Base-by-base conservation (phyloP, 2,888 invertebrate species). In the Dolichopus griseipennis region DNA sequence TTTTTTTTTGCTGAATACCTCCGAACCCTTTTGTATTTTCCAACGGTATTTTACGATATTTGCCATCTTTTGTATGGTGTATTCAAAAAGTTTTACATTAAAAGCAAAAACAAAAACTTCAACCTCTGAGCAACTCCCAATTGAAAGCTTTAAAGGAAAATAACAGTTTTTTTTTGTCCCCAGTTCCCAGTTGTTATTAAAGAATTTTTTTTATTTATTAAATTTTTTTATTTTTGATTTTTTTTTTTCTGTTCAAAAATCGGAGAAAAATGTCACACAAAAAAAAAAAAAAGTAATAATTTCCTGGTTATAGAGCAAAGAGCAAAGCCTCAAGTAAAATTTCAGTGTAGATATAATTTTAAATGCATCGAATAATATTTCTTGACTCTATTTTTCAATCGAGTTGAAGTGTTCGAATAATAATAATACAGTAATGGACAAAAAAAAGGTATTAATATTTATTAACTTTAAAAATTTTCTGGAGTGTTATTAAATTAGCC, bases 131-230 rank as follows among this genome's bases (percentile, higher is more conserved):
- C 52, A 52, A 52, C 52, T 52, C 52, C 52, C 52, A 52, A 52
- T n/a, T 52, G 52, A 52, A 52, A 52, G 52, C 52, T 52, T 52
- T 15, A 43, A 43, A 43, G 12, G 10, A 43, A 43, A 43, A 15
- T 15, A 52, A 52, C 12, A 15, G 8, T 52, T 27, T 27, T 27
- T 27, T 27, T 27, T 52, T 52, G 52, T 52, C 52, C 52, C 52
- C 15, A 52, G 52, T 52, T 52, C 52, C 52, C 52, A 52, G 52
- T 52, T 52, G 52, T 52, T 52, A 52, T 52, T 52, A 52, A 52
- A 52, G 41, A 6, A 52, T 18, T 52, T 18, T 52, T 18, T 4
- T n/a, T 52, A n/a, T n/a, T 52, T 52, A 52, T 52, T 52, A n/a
- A n/a, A 52, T 52, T 52, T 52, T 52, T 52, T 52, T 52, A 18